These are phyloP conservation scores for Cassiopea xamachana DNA, from an alignment of 30 jellyfish, hydroid and myxozoan species.

Conservation along the genomic window DNA sequence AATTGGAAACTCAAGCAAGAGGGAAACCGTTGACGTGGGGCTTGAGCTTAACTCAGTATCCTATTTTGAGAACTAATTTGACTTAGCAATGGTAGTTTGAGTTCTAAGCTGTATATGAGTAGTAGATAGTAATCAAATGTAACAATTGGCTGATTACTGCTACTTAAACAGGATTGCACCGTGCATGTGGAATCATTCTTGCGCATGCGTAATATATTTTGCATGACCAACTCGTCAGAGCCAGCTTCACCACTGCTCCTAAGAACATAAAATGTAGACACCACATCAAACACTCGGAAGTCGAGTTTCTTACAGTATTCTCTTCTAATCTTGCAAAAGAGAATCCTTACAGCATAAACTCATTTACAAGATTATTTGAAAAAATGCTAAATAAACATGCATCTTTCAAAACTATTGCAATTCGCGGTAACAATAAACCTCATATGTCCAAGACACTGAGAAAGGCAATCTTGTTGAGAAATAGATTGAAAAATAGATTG, in stretches of 20 bases:
- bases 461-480: constrained; percentile 20
- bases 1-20: too few species aligned
- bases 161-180: too few species aligned
- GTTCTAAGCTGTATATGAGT: too few species aligned
- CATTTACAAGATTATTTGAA: constrained; percentile 17
- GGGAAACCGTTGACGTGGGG: too few species aligned
- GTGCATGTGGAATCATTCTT: too few species aligned
- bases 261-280: background rate
- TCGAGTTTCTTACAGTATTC: background rate
- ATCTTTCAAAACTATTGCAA: constrained; percentile 1
- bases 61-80: too few species aligned
- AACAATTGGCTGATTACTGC: too few species aligned
- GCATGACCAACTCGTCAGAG: too few species aligned
- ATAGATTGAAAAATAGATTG: background rate
- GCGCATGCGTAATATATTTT: too few species aligned
- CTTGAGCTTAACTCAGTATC: too few species aligned
- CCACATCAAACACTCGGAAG: background rate
- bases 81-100: too few species aligned
- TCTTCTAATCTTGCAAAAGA: constrained; percentile 20
- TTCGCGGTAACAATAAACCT: constrained; percentile 2
- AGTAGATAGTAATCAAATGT: too few species aligned
- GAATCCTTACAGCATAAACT: constrained; percentile 7
- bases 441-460: constrained; percentile 18
- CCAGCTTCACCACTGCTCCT: background rate
- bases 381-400: constrained; percentile 37